phyloP scores from a whole-genome alignment of 2,888 invertebrate genomes.

The Tachina grossa region DNA sequence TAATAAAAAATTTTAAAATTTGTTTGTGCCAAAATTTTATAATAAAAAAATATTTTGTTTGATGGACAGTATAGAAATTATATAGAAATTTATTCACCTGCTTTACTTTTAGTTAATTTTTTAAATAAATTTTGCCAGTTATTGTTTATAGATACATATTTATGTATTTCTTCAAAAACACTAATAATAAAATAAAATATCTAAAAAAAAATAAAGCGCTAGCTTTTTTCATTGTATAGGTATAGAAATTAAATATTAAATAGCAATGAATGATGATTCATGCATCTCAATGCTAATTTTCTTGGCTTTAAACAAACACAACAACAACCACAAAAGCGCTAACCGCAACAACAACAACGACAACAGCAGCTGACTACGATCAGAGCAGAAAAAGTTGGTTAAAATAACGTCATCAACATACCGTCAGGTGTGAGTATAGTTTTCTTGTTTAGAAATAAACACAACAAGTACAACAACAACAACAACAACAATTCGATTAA shows the following conservation, averaged over 20 bases:
- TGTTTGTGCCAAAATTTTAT: too few species aligned
- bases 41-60: neutral
- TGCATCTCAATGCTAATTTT: constrained; percentile 42
- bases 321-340: neutral
- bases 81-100: neutral
- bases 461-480: neutral
- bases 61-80: constrained; percentile 21
- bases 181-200: neutral
- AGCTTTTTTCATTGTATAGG: neutral
- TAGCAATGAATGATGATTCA: constrained; percentile 59
- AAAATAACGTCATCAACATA: constrained; percentile 57
- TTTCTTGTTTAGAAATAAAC: constrained; percentile 26
- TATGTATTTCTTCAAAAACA: constrained; percentile 9
- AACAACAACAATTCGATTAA: constrained; percentile 15
- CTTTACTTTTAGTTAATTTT: too few species aligned
- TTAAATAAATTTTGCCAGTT: constrained; percentile 11
- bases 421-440: constrained; percentile 10
- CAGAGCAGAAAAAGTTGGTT: constrained; percentile 40
- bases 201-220: constrained; percentile 3
- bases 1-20: too few species aligned
- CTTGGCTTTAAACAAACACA: constrained; percentile 49
- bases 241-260: constrained; percentile 37
- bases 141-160: neutral
- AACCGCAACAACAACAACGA: neutral
- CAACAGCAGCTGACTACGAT: constrained; percentile 23